phyloP scores from a whole-genome alignment of 2,797 vertebrate genomes.

The Accipiter badius region DNA sequence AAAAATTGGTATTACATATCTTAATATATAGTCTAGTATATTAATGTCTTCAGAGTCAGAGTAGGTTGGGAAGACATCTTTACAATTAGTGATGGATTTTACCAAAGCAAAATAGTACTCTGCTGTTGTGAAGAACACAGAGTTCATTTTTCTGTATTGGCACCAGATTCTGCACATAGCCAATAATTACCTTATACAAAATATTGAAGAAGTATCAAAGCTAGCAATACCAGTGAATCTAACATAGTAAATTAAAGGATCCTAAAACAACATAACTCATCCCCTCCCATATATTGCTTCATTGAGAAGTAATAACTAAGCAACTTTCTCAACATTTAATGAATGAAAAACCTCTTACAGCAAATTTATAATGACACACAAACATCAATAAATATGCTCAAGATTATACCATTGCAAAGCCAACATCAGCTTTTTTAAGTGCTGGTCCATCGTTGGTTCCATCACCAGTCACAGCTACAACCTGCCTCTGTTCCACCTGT shows the following conservation, averaged over 20 bases:
- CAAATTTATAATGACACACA: not conserved
- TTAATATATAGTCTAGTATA: not conserved
- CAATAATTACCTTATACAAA: not conserved
- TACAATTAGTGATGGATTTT: not conserved
- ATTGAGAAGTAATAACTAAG: not conserved
- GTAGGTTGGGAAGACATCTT: not conserved
- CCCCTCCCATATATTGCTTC: not conserved
- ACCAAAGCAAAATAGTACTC: not conserved
- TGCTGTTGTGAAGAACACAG: not conserved
- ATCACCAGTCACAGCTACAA: slow-evolving; percentile 97
- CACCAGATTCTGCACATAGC: not conserved
- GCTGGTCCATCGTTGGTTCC: slow-evolving; percentile 98
- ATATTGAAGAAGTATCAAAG: not conserved
- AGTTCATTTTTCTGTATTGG: not conserved
- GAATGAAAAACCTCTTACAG: not conserved
- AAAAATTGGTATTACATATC: not conserved
- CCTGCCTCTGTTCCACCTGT: slow-evolving; percentile 90
- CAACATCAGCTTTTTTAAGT: slow-evolving; percentile 97
- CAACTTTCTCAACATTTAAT: not conserved
- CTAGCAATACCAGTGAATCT: not conserved
- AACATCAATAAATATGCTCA: not conserved
- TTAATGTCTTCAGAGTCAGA: not conserved
- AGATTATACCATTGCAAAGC: slow-evolving; percentile 93
- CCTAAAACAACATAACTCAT: not conserved
- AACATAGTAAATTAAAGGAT: not conserved